Evolutionary conservation across 2,113 vertebrate genomes (phyloP).

Genomic region (Antigone vipio): DNA sequence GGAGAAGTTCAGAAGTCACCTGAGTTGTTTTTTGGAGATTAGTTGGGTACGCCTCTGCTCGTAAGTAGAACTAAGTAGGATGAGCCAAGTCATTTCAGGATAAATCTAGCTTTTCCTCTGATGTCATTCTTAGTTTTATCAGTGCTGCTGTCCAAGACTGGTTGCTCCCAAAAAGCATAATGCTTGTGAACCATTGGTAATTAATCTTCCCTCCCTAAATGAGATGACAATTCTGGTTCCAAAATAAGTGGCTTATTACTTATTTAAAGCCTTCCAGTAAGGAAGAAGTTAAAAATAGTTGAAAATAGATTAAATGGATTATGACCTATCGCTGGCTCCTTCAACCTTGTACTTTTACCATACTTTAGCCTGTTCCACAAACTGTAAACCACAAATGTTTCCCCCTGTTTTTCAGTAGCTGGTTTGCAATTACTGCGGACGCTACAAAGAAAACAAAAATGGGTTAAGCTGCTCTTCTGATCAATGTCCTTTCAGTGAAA

Average conservation of each 20-base stretch:
- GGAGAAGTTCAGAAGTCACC: not conserved
- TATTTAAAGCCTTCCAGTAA: not conserved
- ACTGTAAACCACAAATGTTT: not conserved
- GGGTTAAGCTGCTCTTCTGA: not conserved
- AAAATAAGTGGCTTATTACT: not conserved
- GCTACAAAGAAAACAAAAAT: not conserved
- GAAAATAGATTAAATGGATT: not conserved
- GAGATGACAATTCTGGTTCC: not conserved
- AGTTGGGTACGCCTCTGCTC: not conserved
- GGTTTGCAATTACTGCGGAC: not conserved
- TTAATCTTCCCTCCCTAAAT: not conserved
- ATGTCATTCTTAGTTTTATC: not conserved
- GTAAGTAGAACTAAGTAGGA: not conserved
- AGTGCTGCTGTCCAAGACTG: not conserved
- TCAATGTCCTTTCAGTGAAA: not conserved
- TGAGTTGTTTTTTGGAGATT: not conserved
- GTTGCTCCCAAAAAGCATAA: not conserved
- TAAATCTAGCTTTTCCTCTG: not conserved
- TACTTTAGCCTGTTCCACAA: not conserved
- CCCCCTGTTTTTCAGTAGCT: not conserved
- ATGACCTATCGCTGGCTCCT: not conserved
- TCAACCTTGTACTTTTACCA: not conserved
- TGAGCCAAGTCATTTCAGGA: not conserved
- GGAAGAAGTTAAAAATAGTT: not conserved
- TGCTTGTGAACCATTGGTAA: not conserved